These are phyloP conservation scores for Macrobrachium nipponense DNA, from an alignment of 1,140 invertebrate species.

Conservation along the genomic window DNA sequence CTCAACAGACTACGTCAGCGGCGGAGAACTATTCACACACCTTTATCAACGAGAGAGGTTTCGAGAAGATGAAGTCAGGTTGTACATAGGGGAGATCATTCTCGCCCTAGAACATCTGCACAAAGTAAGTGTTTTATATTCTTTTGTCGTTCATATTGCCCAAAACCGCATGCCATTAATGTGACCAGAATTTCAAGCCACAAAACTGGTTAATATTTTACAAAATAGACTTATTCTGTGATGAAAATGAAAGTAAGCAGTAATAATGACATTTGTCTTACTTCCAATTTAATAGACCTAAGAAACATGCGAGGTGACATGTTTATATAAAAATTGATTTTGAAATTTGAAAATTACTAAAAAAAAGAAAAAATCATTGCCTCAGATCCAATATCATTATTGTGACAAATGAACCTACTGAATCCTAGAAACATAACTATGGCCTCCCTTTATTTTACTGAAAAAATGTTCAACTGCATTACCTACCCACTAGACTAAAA, in stretches of 20 bases:
- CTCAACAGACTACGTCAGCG: slow-evolving; percentile 89
- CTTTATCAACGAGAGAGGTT: slow-evolving; percentile 89
- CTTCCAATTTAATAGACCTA: background rate
- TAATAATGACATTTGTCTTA: background rate
- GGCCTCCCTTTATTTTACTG: background rate
- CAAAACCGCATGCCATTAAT: too few relatives aligned
- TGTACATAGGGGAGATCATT: slow-evolving; percentile 93
- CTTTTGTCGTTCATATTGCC: too few relatives aligned
- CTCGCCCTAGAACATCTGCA: slow-evolving; percentile 91
- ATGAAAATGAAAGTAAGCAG: background rate
- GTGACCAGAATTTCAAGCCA: too few relatives aligned
- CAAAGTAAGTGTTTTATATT: slow-evolving; percentile 74
- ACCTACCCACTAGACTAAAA: too few relatives aligned
- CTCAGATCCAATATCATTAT: background rate
- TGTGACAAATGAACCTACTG: background rate
- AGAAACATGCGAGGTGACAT: background rate
- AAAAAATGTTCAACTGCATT: too few relatives aligned
- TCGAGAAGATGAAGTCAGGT: slow-evolving; percentile 83
- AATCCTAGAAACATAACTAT: background rate
- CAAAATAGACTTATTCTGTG: too few relatives aligned
- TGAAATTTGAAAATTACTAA: background rate
- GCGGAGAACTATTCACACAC: slow-evolving; percentile 93
- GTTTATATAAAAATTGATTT: background rate
- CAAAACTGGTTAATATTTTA: too few relatives aligned
- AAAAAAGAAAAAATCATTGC: background rate